These are phyloP conservation scores for Panzeria rudis DNA, from an alignment of 2,888 invertebrate genomes.

Conservation along the genomic window DNA sequence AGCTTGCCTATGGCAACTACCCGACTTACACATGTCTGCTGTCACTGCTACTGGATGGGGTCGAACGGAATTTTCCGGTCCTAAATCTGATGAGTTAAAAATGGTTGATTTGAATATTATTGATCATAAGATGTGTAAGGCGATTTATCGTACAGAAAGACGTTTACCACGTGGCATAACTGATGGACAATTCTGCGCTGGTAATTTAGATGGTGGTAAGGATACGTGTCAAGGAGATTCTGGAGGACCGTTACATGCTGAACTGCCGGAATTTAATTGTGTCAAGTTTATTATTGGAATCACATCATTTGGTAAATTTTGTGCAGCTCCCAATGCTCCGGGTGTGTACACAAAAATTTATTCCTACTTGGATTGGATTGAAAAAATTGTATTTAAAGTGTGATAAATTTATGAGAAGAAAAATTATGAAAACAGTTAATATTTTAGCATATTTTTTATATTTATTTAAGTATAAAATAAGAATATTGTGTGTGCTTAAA, in stretches of 20 bases:
- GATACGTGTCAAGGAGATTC: constrained; percentile 84
- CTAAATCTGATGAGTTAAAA: constrained; percentile 81
- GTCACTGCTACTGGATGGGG: constrained; percentile 83
- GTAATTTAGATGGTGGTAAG: constrained; percentile 81
- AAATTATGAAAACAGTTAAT: too few relatives aligned
- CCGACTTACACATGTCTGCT: constrained; percentile 75
- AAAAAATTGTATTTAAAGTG: constrained; percentile 79
- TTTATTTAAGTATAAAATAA: too few relatives aligned
- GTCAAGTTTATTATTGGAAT: constrained; percentile 82
- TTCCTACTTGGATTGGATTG: constrained; percentile 82
- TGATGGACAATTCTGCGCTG: constrained; percentile 84
- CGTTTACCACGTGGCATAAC: constrained; percentile 81
- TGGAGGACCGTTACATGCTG: constrained; percentile 82
- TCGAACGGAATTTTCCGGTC: constrained; percentile 79
- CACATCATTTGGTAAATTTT: constrained; percentile 83
- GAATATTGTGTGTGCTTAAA: too few relatives aligned
- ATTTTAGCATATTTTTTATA: too few relatives aligned
- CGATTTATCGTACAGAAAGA: constrained; percentile 79
- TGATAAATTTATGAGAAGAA: constrained; percentile 43
- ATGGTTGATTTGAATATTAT: constrained; percentile 82
- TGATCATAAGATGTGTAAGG: constrained; percentile 78
- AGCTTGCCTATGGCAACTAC: constrained; percentile 82
- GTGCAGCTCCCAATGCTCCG: constrained; percentile 81
- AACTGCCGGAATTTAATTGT: constrained; percentile 80
- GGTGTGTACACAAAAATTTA: constrained; percentile 82